Evolutionary conservation across 2,888 invertebrate species (phyloP), one percentile per base, ranked within the genome.

Genomic region (Nycteola revayana): DNA sequence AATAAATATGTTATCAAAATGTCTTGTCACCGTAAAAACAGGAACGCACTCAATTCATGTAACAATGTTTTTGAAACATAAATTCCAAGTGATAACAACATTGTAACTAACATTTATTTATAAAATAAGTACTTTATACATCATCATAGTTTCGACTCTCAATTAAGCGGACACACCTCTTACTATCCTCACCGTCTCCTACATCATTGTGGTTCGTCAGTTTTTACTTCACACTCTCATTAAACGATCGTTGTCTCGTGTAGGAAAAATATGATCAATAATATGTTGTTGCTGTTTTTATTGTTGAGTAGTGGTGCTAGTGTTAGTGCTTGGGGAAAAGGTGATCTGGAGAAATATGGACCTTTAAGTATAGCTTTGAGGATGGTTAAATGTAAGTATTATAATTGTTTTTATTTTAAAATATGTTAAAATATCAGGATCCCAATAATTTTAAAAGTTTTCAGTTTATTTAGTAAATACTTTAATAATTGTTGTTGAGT

Each of bases 301-400:
- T 3, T 21, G 21, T 21, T 3, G 3, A 21, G 3, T 21, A n/a
- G 3, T 7, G 7, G 7, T n/a, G 3, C 5, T 14, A 5, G 33
- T 17, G 38, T 49, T 1, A 24, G 51, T 28, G 58, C 60, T 0
- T 75, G 74, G 59, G 70, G 71, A 1, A 60, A 75, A 4, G 75
- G 76, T 0, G 81, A 80, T 35, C 61, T 78, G 34, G 83, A 83
- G 28, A 80, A 75, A 42, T 84, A 75, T 56, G 86, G 85, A 42
- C 86, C 84, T 0, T 75, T 85, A 22, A 75, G 75, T 42, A 23
- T 78, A 7, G 76, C 69, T 1, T 41, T 86, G 9, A 64, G 60
- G 9, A 58, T 80, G 20, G 72, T 85, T 2, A 82, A 84, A 70
- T 85, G 85, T 86, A 55, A 83, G 84, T 77, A 32, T 2, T 25